Conservation (phyloP, 2,888 invertebrate species). For the Oligia fasciuncula region DNA sequence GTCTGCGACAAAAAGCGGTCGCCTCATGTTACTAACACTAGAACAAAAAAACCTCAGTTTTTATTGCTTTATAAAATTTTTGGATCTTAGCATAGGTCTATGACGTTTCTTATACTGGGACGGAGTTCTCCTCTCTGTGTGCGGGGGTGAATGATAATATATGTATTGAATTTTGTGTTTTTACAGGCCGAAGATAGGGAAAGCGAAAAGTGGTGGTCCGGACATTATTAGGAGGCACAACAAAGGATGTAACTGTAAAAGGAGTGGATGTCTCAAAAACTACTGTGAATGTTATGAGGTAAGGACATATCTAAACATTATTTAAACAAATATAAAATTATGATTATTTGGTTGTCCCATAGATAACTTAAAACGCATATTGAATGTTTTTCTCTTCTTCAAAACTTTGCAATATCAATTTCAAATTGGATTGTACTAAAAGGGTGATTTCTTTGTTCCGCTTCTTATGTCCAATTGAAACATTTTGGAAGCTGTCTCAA, state of each 20-base stretch:
- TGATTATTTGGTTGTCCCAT: not conserved
- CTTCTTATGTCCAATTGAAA: not conserved
- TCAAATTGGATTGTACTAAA: not conserved
- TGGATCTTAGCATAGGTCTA: not conserved
- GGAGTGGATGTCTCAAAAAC: constrained; percentile 99
- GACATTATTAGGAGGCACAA: constrained; percentile 96
- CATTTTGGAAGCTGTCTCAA: not conserved
- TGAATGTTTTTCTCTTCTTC: not conserved
- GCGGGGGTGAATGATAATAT: not conserved
- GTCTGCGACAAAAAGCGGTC: not conserved
- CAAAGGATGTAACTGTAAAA: constrained; percentile 99
- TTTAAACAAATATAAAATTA: not conserved
- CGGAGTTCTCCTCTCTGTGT: not conserved
- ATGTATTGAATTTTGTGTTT: not conserved
- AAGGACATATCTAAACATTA: constrained; percentile 17
- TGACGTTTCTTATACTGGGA: not conserved
- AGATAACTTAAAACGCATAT: not conserved
- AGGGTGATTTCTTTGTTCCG: not conserved
- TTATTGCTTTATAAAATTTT: too few species aligned
- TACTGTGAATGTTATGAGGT: constrained; percentile 99
- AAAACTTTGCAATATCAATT: not conserved
- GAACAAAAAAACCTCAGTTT: too few species aligned
- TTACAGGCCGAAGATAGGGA: constrained; percentile 98
- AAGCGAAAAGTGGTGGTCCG: constrained; percentile 93
- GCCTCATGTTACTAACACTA: too few species aligned